Base-by-base conservation (phyloP, 2,888 invertebrate genomes). In the Synergus japonicus region DNA sequence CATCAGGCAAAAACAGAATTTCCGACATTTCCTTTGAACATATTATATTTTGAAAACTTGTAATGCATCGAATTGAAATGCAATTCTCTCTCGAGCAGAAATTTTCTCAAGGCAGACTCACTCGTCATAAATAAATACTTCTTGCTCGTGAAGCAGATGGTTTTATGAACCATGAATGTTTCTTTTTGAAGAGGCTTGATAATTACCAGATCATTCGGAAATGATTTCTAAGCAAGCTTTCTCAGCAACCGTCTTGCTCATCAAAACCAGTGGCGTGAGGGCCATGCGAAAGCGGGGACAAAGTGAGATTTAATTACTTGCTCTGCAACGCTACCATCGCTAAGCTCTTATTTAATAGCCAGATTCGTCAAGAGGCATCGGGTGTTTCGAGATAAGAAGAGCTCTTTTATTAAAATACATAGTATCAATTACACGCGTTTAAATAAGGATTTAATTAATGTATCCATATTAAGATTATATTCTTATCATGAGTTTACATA, bases 331-430 rank as follows among this genome's bases (percentile, higher is more conserved):
- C 22, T 37, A 15, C 46, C 73, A 41, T 73, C 73, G 73, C 10
- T 73, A 73, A 73, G 54, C 73, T 73, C 73, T 41, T 12, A 73
- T 73, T 73, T 73, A 73, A 73, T 73, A 54, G 37, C 37, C 54
- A 54, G 37, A 73, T 73, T 73, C 29, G 54, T 41, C 73, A 73
- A 54, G 54, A 73, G 37, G 54, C 41, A 73, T 73, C 73, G 18
- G 54, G 18, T 54, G n/a, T 10, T 49, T 37, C 54, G 12, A 54
- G 29, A 29, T 37, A 73, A 54, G 54, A 73, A 73, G 41, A 41
- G 37, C n/a, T 41, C 15, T 13, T 13, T 49, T n/a, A 73, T 73
- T 73, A 73, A 73, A 73, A 54, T 13, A 73, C 12, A 13, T 44
- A 44, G 12, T n/a, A 41, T 67, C 44, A 18, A 4, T 44, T 46